A percentile compares a stretch with the other conserved stretches of the same genome.
phyloP scores from a whole-genome alignment of 2,888 invertebrate species.

The Eulithis testata region DNA sequence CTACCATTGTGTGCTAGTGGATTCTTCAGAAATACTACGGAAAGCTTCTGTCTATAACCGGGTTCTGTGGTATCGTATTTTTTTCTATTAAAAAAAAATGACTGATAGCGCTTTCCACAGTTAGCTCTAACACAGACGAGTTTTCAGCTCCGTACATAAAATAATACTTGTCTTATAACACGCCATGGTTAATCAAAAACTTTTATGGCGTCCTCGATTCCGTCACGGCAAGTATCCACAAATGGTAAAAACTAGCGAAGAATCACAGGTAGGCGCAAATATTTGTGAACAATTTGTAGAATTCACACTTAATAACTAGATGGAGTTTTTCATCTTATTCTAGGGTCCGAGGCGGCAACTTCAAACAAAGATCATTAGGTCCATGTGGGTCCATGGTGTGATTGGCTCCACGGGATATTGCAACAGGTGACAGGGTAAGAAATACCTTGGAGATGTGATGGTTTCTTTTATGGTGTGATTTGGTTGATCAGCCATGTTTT shows the following conservation, averaged over 20 bases:
- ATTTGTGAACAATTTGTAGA: conserved; percentile 83
- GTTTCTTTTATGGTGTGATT: conserved; percentile 39
- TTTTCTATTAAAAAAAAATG: no score
- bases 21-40: no score
- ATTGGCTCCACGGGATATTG: conserved; percentile 69
- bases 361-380: conserved; percentile 75
- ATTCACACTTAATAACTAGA: conserved; percentile 83
- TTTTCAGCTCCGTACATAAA: neutral
- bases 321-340: conserved; percentile 61
- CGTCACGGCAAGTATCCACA: conserved; percentile 73
- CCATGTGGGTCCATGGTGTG: conserved; percentile 69
- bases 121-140: no score
- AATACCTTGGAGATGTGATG: conserved; percentile 25
- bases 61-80: no score
- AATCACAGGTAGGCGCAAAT: conserved; percentile 83
- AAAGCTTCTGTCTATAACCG: no score
- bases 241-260: conserved; percentile 59
- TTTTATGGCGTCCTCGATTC: conserved; percentile 72
- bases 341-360: conserved; percentile 54
- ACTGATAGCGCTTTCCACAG: no score
- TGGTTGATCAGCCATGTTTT: conserved; percentile 22
- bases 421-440: conserved; percentile 65
- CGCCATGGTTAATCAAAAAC: conserved; percentile 67
- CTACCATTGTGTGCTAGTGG: neutral
- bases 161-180: conserved; percentile 37